Evolutionary conservation across 2,113 vertebrate genomes (phyloP).

Genomic region (Myxocyprinus asiaticus): DNA sequence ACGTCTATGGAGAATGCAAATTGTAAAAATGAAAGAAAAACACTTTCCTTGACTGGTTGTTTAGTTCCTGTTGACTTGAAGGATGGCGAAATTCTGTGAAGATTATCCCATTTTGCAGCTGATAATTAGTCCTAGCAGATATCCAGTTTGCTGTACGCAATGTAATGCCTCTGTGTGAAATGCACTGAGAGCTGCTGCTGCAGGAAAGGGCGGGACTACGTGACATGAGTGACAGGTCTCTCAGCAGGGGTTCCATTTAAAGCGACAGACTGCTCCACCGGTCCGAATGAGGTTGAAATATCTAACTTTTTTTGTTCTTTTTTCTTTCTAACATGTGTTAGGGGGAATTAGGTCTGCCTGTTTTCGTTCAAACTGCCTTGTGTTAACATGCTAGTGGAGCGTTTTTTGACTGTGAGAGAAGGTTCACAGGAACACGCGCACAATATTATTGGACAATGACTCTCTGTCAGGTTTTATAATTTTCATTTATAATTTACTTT

Average conservation of each 20-base stretch:
- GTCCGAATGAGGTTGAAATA: too few species aligned
- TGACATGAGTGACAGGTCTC: constrained; percentile 58
- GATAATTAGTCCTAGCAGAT: constrained; percentile 42
- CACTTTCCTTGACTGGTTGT: constrained; percentile 11
- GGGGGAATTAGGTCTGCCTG: too few species aligned
- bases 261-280: constrained; percentile 69
- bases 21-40: background rate
- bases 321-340: too few species aligned
- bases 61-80: background rate
- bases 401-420: too few species aligned
- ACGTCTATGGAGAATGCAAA: constrained; percentile 59
- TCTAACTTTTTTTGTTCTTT: too few species aligned
- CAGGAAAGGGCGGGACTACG: constrained; percentile 72
- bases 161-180: constrained; percentile 36
- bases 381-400: too few species aligned
- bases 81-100: background rate
- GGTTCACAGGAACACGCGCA: too few species aligned
- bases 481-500: too few species aligned
- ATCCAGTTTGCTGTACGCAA: constrained; percentile 22
- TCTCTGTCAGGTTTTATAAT: too few species aligned
- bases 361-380: too few species aligned
- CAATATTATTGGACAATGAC: too few species aligned
- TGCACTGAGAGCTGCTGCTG: constrained; percentile 51
- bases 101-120: constrained; percentile 61
- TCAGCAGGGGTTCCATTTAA: constrained; percentile 73